Conservation (phyloP, 1,140 invertebrate species). For the Venturia canescens region DNA sequence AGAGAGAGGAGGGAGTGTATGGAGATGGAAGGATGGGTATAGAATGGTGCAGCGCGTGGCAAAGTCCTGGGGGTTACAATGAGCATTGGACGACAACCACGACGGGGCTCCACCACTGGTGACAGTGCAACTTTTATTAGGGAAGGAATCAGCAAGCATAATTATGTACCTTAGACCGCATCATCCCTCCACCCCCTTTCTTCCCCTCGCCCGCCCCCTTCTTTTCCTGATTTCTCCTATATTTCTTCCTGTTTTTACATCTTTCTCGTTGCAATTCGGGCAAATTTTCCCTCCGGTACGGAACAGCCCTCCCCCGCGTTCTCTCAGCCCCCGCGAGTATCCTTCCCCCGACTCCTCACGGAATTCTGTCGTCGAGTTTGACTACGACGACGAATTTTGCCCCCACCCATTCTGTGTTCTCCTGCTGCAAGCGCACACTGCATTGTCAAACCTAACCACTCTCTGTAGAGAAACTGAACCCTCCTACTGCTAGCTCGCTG, state of each 20-base stretch:
- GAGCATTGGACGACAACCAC: constrained; percentile 44
- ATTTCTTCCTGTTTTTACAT: constrained; percentile 29
- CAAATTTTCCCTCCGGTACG: constrained; percentile 38
- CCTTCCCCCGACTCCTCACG: not conserved
- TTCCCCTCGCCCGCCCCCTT: constrained; percentile 30
- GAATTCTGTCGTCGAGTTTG: constrained; percentile 26
- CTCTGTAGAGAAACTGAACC: constrained; percentile 7
- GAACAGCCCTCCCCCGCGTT: constrained; percentile 18
- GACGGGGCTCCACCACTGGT: constrained; percentile 53
- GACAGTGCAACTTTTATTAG: constrained; percentile 77
- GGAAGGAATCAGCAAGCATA: constrained; percentile 76
- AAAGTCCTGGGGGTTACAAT: not conserved
- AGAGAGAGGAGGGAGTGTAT: constrained; percentile 37
- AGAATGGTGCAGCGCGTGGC: not conserved
- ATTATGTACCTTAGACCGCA: constrained; percentile 76
- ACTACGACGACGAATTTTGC: constrained; percentile 49
- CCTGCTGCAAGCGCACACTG: constrained; percentile 37
- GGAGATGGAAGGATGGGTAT: constrained; percentile 5
- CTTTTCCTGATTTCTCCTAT: constrained; percentile 20
- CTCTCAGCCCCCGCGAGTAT: constrained; percentile 15
- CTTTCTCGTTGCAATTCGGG: constrained; percentile 35
- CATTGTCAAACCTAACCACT: constrained; percentile 62
- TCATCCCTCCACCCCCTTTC: constrained; percentile 52
- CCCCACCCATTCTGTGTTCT: constrained; percentile 34
- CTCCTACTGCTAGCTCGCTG: constrained; percentile 12